These are phyloP conservation scores for Craseonycteris thonglongyai DNA, from an alignment of 2,113 vertebrate genomes.

Conservation along the genomic window DNA sequence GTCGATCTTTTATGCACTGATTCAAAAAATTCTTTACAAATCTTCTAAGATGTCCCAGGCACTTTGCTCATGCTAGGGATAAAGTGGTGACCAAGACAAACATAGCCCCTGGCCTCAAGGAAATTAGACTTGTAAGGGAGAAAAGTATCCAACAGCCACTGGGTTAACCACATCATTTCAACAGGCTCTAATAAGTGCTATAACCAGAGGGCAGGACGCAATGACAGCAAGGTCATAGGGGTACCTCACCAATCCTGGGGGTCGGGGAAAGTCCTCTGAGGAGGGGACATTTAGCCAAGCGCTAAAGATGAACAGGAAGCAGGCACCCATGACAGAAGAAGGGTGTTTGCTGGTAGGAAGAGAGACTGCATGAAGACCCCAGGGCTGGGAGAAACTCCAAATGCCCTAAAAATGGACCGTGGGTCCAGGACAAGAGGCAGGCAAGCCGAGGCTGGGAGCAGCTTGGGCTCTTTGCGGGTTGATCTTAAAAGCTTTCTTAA, in stretches of 20 bases:
- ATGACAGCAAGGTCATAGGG: background rate
- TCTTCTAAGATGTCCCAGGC: background rate
- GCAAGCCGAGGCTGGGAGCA: background rate
- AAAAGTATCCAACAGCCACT: background rate
- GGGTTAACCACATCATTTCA: no score
- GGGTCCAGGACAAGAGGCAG: background rate
- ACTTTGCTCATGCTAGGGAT: background rate
- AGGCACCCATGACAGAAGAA: background rate
- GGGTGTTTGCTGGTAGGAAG: background rate
- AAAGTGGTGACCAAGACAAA: background rate
- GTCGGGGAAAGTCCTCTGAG: background rate
- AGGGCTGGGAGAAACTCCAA: background rate
- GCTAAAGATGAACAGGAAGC: background rate
- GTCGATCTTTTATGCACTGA: background rate
- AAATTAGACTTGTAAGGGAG: background rate
- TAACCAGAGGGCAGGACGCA: background rate
- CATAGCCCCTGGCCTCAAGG: background rate
- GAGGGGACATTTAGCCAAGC: background rate
- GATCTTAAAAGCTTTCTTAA: conserved; percentile 1
- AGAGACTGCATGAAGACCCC: fast-evolving
- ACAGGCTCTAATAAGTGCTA: background rate
- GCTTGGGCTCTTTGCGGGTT: background rate
- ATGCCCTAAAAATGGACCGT: background rate
- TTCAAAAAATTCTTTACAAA: background rate
- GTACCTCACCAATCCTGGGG: background rate